Evolutionary conservation across 2,797 vertebrate genomes (phyloP).

Genomic region (Danio jaintianensis): DNA sequence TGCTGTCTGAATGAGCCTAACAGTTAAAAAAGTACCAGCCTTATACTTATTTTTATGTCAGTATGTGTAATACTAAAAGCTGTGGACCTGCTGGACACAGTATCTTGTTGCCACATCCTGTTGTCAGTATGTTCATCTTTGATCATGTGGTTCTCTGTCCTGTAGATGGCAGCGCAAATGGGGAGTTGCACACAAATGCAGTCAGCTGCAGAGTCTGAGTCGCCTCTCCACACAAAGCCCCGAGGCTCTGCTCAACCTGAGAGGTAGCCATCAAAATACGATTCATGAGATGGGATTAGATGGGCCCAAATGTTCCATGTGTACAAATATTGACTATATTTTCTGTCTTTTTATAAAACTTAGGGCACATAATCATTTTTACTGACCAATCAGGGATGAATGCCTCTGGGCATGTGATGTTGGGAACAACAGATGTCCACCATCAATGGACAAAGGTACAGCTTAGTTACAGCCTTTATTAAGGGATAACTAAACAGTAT

Average conservation of each 20-base stretch:
- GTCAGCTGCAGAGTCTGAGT: slow-evolving; percentile 91
- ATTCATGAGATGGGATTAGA: not conserved
- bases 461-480: not conserved
- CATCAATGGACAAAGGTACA: slow-evolving; percentile 95
- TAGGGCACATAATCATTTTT: slow-evolving; percentile 90
- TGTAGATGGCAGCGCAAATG: slow-evolving; percentile 97
- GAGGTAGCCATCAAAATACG: slow-evolving; percentile 78
- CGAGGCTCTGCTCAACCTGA: slow-evolving; percentile 83
- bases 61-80: not conserved
- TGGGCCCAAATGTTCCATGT: not conserved
- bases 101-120: not conserved
- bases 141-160: slow-evolving; percentile 33
- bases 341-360: slow-evolving; percentile 13
- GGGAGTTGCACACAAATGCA: slow-evolving; percentile 90
- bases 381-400: slow-evolving; percentile 94
- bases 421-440: slow-evolving; percentile 96
- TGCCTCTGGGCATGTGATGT: slow-evolving; percentile 89
- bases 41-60: not conserved
- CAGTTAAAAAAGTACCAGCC: not conserved
- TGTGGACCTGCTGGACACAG: not conserved
- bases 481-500: no score
- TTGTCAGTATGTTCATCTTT: not conserved
- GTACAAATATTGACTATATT: not conserved
- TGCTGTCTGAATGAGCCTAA: not conserved
- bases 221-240: slow-evolving; percentile 89